Percentiles rank a stretch among this genome's conserved stretches.
Conservation (phyloP, 2,797 vertebrate species). For the Mustela erminea region DNA sequence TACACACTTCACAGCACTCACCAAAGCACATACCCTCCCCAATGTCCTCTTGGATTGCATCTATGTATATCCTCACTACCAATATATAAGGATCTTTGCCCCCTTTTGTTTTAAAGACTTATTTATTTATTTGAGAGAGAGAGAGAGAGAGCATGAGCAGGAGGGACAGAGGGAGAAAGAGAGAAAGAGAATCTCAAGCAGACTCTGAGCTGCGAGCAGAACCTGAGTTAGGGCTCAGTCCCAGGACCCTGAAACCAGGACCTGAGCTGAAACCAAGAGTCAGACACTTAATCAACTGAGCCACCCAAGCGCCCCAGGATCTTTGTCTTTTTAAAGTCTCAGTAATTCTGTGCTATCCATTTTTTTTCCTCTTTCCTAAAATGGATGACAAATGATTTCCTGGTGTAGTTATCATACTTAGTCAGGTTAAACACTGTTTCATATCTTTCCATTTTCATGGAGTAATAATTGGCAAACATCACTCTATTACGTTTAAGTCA, state of each 20-base stretch:
- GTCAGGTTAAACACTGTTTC: not conserved
- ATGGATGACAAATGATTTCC: not conserved
- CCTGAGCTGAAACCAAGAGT: not conserved
- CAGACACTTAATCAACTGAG: not conserved
- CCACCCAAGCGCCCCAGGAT: not conserved
- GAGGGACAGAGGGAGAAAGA: not conserved
- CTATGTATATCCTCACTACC: not conserved
- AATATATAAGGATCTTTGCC: not conserved
- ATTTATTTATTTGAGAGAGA: not conserved
- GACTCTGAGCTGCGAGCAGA: not conserved
- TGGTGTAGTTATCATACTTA: not conserved
- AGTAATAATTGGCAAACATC: not conserved
- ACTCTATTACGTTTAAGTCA: not conserved
- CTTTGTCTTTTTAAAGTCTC: not conserved
- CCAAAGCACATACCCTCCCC: too few species aligned
- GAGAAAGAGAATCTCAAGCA: not conserved
- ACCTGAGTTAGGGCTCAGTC: not conserved
- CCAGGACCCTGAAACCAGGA: not conserved
- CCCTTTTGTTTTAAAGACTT: not conserved
- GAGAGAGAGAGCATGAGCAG: not conserved
- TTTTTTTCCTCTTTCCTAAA: not conserved
- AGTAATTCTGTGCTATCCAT: not conserved
- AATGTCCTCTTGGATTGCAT: not conserved
- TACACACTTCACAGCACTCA: too few species aligned
- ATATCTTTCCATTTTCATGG: not conserved